Percentiles rank a stretch among this genome's conserved stretches.
Conservation (phyloP, 37 sponge, comb jelly and placozoan genomes). For the Aphrocallistes beatrix region DNA sequence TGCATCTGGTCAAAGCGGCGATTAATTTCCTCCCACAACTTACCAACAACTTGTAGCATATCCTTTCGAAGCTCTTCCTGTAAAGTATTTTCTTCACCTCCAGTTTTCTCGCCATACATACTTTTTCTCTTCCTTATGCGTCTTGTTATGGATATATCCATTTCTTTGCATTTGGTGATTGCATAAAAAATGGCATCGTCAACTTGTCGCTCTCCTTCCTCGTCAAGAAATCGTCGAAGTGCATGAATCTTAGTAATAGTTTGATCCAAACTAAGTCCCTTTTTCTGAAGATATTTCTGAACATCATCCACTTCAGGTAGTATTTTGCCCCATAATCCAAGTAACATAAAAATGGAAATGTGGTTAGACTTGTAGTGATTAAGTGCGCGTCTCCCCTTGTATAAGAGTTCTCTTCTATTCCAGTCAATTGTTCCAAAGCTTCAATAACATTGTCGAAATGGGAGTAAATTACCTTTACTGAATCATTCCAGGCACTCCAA, state of each 20-base stretch:
- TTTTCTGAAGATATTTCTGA: not conserved
- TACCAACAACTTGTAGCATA: not conserved
- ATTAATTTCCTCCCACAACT: not conserved
- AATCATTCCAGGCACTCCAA: not conserved
- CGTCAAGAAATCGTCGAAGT: not conserved
- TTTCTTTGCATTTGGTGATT: not conserved
- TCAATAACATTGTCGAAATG: slow-evolving; percentile 15
- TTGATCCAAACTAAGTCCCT: not conserved
- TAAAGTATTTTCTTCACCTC: not conserved
- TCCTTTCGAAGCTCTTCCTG: not conserved
- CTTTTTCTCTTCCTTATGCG: not conserved
- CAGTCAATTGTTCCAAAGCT: not conserved
- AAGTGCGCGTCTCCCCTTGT: not conserved
- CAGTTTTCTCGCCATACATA: not conserved
- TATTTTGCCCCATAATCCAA: not conserved
- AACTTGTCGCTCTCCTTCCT: not conserved
- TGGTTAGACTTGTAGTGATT: slow-evolving; percentile 1
- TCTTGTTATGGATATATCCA: not conserved
- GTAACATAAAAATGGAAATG: slow-evolving; percentile 11
- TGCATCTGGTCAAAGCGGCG: not conserved
- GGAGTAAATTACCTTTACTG: not conserved
- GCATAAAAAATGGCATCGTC: not conserved
- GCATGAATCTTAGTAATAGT: not conserved
- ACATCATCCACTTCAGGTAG: slow-evolving; percentile 13
- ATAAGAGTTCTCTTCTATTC: not conserved